Base-by-base conservation (phyloP, 2,888 invertebrate species). In the Drosophila siamana region DNA sequence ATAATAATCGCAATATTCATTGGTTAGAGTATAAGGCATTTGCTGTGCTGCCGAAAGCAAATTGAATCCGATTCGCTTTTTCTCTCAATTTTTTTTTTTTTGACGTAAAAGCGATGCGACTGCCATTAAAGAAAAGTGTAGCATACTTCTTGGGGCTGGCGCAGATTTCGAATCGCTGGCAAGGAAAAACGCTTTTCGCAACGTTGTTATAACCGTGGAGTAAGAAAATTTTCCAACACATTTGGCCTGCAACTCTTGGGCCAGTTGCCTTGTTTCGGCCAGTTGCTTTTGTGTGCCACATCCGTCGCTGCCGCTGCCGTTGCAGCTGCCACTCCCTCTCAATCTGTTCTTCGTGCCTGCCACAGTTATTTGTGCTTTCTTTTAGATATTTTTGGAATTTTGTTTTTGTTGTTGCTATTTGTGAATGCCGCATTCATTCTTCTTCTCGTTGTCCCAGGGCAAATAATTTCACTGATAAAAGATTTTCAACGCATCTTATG, bases 381-480 rank as follows among this genome's bases (percentile, higher is more conserved):
- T 56, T 62, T 62, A 19, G 33, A 11, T 44, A 33, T 47, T 46
- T 66, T 65, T 24, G 2, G 1, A 8, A n/a, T n/a, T n/a, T n/a
- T 16, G 9, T 28, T 55, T 62, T 46, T 67, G 40, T 61, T 56
- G 57, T 59, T 51, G 44, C 59, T 68, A 57, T 78, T 74, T 74
- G 64, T n/a, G n/a, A n/a, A n/a, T 3, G 55, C 41, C 62, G 65
- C 66, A 63, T 60, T 46, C 52, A 43, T 47, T 47, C 63, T 76
- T 54, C 44, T 69, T 69, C 47, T 63, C 78, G 62, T 62, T 83
- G 89, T 88, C 85, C 81, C 78, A 75, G 87, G 65, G 81, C 80
- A 86, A 88, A 86, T 88, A 88, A 88, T 88, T 88, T 84, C 73
- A 71, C 85, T 86, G 87, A 86, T 86, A 86, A 86, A 86, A 87